These are phyloP conservation scores for Ceyx erithaca DNA, from an alignment of 2,797 vertebrate genomes.

Conservation along the genomic window DNA sequence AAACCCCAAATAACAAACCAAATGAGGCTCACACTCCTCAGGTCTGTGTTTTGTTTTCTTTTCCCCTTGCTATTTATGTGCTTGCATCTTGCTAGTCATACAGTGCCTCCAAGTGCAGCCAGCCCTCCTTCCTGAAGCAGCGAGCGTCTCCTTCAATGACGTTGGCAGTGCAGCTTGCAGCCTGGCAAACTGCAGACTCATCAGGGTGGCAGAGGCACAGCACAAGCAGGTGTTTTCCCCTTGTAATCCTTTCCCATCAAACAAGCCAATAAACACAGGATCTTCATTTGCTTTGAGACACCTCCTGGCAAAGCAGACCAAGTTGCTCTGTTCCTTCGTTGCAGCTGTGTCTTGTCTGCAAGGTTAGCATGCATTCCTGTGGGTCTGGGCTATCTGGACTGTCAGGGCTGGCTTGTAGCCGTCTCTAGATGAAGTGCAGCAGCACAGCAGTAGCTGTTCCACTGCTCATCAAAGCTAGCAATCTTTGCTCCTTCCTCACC, in stretches of 20 bases:
- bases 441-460: neutral
- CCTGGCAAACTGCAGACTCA: conserved; percentile 3
- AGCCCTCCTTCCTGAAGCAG: neutral
- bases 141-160: neutral
- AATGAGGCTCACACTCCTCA: neutral
- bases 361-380: neutral
- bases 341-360: neutral
- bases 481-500: neutral
- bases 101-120: neutral
- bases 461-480: neutral
- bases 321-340: neutral
- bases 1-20: neutral
- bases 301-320: neutral
- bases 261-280: neutral
- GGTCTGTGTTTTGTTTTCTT: neutral
- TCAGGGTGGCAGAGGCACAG: neutral
- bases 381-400: neutral
- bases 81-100: neutral
- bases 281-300: conserved; percentile 7
- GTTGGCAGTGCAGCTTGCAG: neutral
- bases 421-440: neutral
- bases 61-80: neutral
- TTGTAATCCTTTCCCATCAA: neutral
- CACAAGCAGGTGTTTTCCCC: neutral
- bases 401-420: neutral